These are phyloP conservation scores for Drosophila truncata DNA, from an alignment of 1,140 invertebrate species.

Conservation along the genomic window DNA sequence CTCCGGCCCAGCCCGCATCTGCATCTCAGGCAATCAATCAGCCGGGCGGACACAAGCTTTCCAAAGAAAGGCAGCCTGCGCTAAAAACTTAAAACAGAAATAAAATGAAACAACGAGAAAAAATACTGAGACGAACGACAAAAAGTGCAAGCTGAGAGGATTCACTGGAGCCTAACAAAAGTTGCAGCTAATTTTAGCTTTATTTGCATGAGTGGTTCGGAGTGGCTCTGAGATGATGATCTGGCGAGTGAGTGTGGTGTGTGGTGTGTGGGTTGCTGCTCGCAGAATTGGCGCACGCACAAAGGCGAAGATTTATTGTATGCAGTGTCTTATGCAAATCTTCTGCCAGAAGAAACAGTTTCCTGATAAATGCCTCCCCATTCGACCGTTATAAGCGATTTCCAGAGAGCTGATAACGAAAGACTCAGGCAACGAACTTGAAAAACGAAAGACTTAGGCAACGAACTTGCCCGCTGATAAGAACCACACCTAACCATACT, in stretches of 20 bases:
- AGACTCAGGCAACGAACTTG: slow-evolving; percentile 78
- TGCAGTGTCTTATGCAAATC: slow-evolving; percentile 69
- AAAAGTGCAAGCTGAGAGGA: slow-evolving; percentile 50
- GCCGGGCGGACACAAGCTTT: slow-evolving; percentile 63
- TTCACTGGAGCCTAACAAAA: slow-evolving; percentile 60
- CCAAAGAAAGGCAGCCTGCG: slow-evolving; percentile 68
- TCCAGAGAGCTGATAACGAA: slow-evolving; percentile 77
- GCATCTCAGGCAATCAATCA: slow-evolving; percentile 73
- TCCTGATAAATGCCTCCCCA: slow-evolving; percentile 70
- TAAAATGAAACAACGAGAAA: slow-evolving; percentile 3
- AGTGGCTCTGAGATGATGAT: slow-evolving; percentile 32
- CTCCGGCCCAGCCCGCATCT: slow-evolving; percentile 28
- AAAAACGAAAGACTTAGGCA: slow-evolving; percentile 75
- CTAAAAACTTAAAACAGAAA: slow-evolving; percentile 25
- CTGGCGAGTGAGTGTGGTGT: slow-evolving; percentile 15
- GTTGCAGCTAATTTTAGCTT: slow-evolving; percentile 66
- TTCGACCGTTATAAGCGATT: slow-evolving; percentile 67
- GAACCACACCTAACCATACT: slow-evolving; percentile 3
- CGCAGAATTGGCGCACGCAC: slow-evolving; percentile 75
- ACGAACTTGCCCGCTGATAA: slow-evolving; percentile 59
- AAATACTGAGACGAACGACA: slow-evolving; percentile 15
- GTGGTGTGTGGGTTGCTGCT: slow-evolving; percentile 53
- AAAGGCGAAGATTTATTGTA: slow-evolving; percentile 56
- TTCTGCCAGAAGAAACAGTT: slow-evolving; percentile 63
- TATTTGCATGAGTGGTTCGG: slow-evolving; percentile 46